Percentiles rank a stretch among this genome's conserved stretches.
Conservation (phyloP, 2,113 vertebrate genomes). For the Tamias sibiricus region DNA sequence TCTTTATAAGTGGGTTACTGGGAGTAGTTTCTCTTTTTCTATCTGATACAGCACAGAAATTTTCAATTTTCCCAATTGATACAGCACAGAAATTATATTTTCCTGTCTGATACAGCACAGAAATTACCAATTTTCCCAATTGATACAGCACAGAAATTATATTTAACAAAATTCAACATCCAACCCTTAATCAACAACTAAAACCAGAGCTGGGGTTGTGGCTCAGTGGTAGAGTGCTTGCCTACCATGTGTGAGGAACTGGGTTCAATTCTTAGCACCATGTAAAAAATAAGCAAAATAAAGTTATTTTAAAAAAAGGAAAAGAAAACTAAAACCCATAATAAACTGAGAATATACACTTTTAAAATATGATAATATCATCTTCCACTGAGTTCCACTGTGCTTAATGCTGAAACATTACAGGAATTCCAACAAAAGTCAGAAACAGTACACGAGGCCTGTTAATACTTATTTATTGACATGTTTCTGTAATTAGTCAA, state of each 20-base stretch:
- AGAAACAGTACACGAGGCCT: neutral
- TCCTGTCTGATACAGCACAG: neutral
- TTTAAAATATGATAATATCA: slow-evolving; percentile 1
- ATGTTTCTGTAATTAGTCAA: neutral
- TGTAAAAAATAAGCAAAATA: too few relatives aligned
- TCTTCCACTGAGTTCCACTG: neutral
- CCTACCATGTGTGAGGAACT: too few relatives aligned
- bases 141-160: slow-evolving; percentile 11
- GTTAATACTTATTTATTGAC: neutral
- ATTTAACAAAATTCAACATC: slow-evolving; percentile 1
- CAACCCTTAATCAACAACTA: neutral
- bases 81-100: too few relatives aligned
- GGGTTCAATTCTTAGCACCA: too few relatives aligned
- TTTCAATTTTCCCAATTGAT: too few relatives aligned
- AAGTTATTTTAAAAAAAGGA: too few relatives aligned
- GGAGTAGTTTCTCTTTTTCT: neutral
- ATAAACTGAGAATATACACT: neutral
- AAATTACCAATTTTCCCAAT: too few relatives aligned
- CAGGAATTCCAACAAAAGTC: neutral
- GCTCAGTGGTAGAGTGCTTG: too few relatives aligned
- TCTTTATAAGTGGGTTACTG: neutral
- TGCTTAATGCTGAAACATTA: neutral
- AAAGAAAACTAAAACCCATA: neutral
- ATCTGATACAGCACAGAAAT: neutral
- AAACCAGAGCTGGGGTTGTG: neutral